phyloP scores from a whole-genome alignment of 2,888 invertebrate species.

The Bombylius major region DNA sequence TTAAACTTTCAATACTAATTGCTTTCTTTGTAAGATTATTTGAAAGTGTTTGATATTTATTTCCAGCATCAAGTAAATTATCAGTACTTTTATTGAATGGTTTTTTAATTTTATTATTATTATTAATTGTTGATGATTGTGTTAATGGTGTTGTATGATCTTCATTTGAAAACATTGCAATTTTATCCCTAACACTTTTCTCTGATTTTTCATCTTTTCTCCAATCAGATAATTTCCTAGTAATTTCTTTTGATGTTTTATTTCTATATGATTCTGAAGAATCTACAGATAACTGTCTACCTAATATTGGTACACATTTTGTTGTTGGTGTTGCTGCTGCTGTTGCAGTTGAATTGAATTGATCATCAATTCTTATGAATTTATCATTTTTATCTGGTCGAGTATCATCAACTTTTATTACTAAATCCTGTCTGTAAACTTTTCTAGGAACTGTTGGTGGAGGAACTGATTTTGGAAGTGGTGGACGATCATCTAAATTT shows the following conservation, averaged over 20 bases:
- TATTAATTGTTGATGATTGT: neutral
- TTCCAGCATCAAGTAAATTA: slow-evolving; percentile 27
- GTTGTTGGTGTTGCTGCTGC: neutral
- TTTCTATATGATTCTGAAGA: neutral
- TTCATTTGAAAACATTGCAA: slow-evolving; percentile 67
- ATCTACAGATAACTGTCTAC: neutral
- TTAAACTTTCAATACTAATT: slow-evolving; percentile 44
- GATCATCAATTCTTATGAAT: slow-evolving; percentile 17
- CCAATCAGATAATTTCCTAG: slow-evolving; percentile 37
- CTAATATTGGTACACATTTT: neutral
- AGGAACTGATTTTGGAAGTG: slow-evolving; percentile 34
- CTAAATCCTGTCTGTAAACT: slow-evolving; percentile 32
- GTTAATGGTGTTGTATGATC: slow-evolving; percentile 19
- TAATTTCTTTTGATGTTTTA: slow-evolving; percentile 5
- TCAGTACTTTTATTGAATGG: slow-evolving; percentile 34
- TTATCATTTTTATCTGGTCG: slow-evolving; percentile 15
- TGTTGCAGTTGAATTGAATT: neutral
- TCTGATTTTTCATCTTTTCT: slow-evolving; percentile 67
- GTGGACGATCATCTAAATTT: slow-evolving; percentile 24
- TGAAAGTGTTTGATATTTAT: slow-evolving; percentile 10
- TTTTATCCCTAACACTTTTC: slow-evolving; percentile 72
- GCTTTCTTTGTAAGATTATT: slow-evolving; percentile 40
- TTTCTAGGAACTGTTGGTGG: slow-evolving; percentile 33
- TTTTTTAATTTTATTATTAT: slow-evolving; percentile 15
- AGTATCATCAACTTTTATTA: slow-evolving; percentile 32